Evolutionary conservation across 2,113 vertebrate species (phyloP), one percentile per base, ranked within the genome.

Genomic region (Tympanuchus pallidicinctus): DNA sequence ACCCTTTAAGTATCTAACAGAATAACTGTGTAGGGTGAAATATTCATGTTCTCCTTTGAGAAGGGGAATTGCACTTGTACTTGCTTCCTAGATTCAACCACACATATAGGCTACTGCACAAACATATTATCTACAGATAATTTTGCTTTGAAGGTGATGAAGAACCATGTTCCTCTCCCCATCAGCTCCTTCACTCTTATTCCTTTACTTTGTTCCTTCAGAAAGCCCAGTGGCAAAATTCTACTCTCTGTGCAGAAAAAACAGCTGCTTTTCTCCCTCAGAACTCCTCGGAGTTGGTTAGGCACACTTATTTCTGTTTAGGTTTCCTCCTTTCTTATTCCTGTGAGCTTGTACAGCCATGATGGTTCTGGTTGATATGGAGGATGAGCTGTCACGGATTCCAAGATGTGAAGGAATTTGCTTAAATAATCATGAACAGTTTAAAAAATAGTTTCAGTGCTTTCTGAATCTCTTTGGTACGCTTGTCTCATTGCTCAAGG

Each of bases 211-310:
- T 2, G 13, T 11, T 56, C 6, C 6, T 59, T 38, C 61, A 36
- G 63, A 19, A 86, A 87, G 21, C 1, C 25, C 11, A 43, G 52
- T 6, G 38, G 34, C 17, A 74, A 16, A 92, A 32, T 30, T 69
- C 0, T 11, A 2, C 3, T 1, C 8, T 52, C 36, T 70, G 36
- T 9, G 27, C 4, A 48, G 54, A 22, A 27, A 95, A 78, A 5
- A 1, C 2, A 1, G 0, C 52, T 48, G 11, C 2, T 83, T 8
- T 43, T 16, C 8, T 65, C 20, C 27, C 14, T 47, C 0, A 0
- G 25, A 61, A 34, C 4, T 72, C n/a, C 30, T 19, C 7, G 57
- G 38, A 16, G 50, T 8, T 81, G 11, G 32, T 64, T 36, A 2
- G 40, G 25, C 36, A 32, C 8, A 59, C 3, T 10, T 61, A 52